Evolutionary conservation across 2,797 vertebrate species (phyloP).

Genomic region (Cynopterus sphinx): DNA sequence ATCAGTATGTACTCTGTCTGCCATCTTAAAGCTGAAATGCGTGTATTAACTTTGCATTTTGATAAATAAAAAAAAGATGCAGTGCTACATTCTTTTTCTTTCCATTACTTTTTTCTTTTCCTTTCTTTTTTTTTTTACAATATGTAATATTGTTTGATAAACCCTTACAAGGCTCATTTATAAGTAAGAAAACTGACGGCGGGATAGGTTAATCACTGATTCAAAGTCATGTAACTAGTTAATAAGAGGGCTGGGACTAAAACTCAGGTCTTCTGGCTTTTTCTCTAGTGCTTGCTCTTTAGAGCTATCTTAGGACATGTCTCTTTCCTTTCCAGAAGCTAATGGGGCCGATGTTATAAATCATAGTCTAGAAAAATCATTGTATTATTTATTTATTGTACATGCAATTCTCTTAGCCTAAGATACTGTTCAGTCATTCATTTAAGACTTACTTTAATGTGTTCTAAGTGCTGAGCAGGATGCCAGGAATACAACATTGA

Average conservation of each 20-base stretch:
- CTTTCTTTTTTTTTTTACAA: background rate
- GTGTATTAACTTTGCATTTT: conserved; percentile 34
- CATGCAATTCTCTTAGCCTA: background rate
- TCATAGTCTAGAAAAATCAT: background rate
- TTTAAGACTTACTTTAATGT: background rate
- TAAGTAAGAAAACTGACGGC: background rate
- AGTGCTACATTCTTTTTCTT: conserved; percentile 10
- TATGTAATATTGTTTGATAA: background rate
- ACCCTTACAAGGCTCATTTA: background rate
- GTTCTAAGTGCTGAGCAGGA: background rate
- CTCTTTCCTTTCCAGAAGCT: conserved; percentile 2
- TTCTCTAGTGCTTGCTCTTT: background rate
- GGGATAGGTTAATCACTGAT: background rate
- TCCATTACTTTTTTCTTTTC: background rate
- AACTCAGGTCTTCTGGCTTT: background rate
- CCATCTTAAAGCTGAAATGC: background rate
- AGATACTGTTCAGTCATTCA: background rate
- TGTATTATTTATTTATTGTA: conserved; percentile 3
- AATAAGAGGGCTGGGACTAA: background rate
- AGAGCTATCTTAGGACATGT: background rate
- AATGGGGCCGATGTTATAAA: background rate
- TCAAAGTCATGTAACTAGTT: background rate
- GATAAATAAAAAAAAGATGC: background rate
- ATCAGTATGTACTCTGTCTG: background rate
- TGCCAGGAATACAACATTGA: background rate